These are phyloP conservation scores for Meloidogyne chitwoodi DNA, from an alignment of 1,140 invertebrate genomes.

Conservation along the genomic window DNA sequence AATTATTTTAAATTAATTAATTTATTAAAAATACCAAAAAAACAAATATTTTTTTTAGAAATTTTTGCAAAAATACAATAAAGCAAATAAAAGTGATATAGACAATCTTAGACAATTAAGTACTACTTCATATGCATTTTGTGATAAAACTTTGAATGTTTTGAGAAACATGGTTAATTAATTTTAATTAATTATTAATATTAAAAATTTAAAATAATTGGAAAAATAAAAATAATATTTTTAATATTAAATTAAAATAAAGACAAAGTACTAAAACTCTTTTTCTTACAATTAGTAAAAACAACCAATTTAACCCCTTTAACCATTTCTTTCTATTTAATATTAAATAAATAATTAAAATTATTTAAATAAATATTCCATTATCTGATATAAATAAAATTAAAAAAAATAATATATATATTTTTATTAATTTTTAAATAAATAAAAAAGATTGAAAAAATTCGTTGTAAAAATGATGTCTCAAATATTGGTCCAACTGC, in stretches of 20 bases:
- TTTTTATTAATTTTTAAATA: slow-evolving; percentile 9
- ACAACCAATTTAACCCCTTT: too few species aligned
- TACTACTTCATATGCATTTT: slow-evolving; percentile 49
- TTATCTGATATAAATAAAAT: too few species aligned
- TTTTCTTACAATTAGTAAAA: too few species aligned
- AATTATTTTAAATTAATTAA: neutral
- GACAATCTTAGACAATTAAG: slow-evolving; percentile 30
- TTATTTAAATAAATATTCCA: slow-evolving; percentile 2
- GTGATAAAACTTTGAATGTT: slow-evolving; percentile 37
- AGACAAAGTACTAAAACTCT: too few species aligned
- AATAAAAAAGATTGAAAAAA: slow-evolving; percentile 30
- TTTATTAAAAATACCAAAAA: neutral
- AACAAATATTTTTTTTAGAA: slow-evolving; percentile 3
- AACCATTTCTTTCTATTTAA: too few species aligned
- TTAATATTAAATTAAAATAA: too few species aligned
- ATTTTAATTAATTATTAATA: too few species aligned
- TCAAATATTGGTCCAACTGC: slow-evolving; percentile 48
- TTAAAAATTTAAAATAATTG: too few species aligned
- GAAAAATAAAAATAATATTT: too few species aligned
- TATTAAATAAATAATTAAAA: slow-evolving; percentile 17
- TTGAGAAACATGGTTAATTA: slow-evolving; percentile 42
- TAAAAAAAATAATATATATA: too few species aligned
- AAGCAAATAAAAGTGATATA: slow-evolving; percentile 17
- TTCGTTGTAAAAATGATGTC: slow-evolving; percentile 41
- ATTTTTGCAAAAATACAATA: slow-evolving; percentile 31